These are phyloP conservation scores for Xiphophorus hellerii DNA, from an alignment of 2,113 vertebrate species.

Conservation along the genomic window DNA sequence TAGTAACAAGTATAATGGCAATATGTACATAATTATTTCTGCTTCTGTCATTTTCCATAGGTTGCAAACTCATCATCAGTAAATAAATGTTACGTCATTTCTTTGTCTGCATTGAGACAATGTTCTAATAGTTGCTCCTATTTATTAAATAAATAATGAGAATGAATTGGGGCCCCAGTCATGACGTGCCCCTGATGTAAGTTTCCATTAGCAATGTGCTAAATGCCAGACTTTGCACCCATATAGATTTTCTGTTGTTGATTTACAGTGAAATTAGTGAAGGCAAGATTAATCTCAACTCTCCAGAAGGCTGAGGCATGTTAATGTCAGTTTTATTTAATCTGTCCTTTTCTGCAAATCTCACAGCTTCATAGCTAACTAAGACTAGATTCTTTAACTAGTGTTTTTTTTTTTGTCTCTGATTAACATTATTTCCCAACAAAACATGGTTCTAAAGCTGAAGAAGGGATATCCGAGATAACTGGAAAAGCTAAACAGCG, in stretches of 20 bases:
- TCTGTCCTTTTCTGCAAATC: neutral
- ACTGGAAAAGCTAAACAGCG: constrained; percentile 27
- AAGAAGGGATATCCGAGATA: neutral
- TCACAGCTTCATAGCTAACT: neutral
- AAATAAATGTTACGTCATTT: neutral
- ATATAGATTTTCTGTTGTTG: neutral
- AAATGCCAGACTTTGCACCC: neutral
- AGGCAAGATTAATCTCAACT: too few relatives aligned
- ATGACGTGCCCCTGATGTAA: neutral
- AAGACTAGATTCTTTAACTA: neutral
- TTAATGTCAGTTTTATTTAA: neutral
- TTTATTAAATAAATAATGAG: neutral
- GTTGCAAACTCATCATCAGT: neutral
- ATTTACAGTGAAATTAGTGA: neutral
- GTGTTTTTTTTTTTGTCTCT: neutral
- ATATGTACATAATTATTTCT: neutral
- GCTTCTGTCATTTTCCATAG: neutral
- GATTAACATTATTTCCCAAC: neutral
- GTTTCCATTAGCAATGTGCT: neutral
- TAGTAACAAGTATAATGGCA: too few relatives aligned
- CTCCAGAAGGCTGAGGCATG: too few relatives aligned
- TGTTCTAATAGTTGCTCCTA: neutral
- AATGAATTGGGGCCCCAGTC: neutral
- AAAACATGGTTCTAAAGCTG: neutral
- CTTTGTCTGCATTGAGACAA: neutral